These are phyloP conservation scores for Rhizoglyphus robini DNA, from an alignment of 1,140 invertebrate genomes.

Conservation along the genomic window DNA sequence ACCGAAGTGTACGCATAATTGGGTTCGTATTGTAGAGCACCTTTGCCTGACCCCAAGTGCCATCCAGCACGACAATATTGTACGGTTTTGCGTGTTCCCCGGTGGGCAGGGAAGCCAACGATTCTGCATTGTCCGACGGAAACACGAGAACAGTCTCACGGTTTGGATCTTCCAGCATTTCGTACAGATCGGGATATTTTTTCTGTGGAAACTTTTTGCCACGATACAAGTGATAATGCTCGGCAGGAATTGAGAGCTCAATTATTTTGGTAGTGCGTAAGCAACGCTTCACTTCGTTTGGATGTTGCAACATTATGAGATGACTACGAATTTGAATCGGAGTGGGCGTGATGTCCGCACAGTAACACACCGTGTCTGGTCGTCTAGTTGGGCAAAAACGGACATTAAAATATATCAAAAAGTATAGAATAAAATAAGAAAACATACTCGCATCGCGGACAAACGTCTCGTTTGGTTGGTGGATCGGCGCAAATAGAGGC, in stretches of 20 bases:
- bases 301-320: constrained; percentile 75
- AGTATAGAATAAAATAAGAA: neutral
- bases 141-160: constrained; percentile 50
- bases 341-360: constrained; percentile 54
- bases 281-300: constrained; percentile 75
- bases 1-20: constrained; percentile 28
- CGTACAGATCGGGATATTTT: constrained; percentile 1
- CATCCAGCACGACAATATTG: constrained; percentile 75
- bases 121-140: constrained; percentile 53
- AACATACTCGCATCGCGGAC: constrained; percentile 19
- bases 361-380: constrained; percentile 76
- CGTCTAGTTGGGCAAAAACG: constrained; percentile 48
- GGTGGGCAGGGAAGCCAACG: constrained; percentile 31
- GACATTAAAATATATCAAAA: neutral
- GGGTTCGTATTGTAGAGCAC: constrained; percentile 37
- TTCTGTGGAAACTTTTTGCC: constrained; percentile 63
- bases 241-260: constrained; percentile 50
- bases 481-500: constrained; percentile 12
- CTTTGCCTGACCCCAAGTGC: constrained; percentile 85
- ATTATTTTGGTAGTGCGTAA: constrained; percentile 78
- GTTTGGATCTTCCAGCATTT: neutral
- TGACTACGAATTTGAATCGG: constrained; percentile 49
- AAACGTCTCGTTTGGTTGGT: constrained; percentile 4
- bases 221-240: constrained; percentile 60
- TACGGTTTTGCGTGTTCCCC: constrained; percentile 45